Conservation (phyloP, 1,140 invertebrate species). For the Philaenus spumarius region DNA sequence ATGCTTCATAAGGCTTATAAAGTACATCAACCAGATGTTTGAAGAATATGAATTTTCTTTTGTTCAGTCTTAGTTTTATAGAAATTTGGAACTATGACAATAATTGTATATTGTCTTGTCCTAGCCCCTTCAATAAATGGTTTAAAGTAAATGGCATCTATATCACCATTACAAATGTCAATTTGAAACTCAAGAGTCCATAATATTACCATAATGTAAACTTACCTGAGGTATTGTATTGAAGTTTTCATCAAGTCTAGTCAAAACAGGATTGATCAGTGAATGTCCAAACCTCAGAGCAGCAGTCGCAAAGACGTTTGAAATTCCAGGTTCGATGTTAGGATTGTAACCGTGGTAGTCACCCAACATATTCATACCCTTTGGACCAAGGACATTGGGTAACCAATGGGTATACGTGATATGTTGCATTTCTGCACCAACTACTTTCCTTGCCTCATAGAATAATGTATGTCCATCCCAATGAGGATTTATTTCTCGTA, state of each 20-base stretch:
- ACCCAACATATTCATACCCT: slow-evolving; percentile 67
- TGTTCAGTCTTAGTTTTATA: too few relatives aligned
- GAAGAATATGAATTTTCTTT: too few relatives aligned
- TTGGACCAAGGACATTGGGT: slow-evolving; percentile 70
- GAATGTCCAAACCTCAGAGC: slow-evolving; percentile 95
- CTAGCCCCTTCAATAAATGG: too few relatives aligned
- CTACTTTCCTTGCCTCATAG: slow-evolving; percentile 87
- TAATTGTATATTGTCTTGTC: too few relatives aligned
- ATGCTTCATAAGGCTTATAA: too few relatives aligned
- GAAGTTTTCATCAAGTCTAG: slow-evolving; percentile 77
- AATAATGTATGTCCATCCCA: slow-evolving; percentile 94
- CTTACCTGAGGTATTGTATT: slow-evolving; percentile 68
- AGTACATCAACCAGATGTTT: too few relatives aligned
- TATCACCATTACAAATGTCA: too few relatives aligned
- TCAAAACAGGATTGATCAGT: slow-evolving; percentile 86
- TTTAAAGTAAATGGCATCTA: too few relatives aligned
- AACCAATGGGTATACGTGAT: slow-evolving; percentile 95
- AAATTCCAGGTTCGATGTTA: slow-evolving; percentile 73
- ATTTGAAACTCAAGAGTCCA: too few relatives aligned
- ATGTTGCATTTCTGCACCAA: slow-evolving; percentile 93
- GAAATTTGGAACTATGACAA: too few relatives aligned
- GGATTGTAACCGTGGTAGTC: slow-evolving; percentile 76
- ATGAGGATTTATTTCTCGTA: slow-evolving; percentile 79
- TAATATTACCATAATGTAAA: not conserved
- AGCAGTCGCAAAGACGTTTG: slow-evolving; percentile 96